Evolutionary conservation across 2,797 vertebrate genomes (phyloP), one percentile per base, ranked within the genome.

Genomic region (Poeciliopsis infans): DNA sequence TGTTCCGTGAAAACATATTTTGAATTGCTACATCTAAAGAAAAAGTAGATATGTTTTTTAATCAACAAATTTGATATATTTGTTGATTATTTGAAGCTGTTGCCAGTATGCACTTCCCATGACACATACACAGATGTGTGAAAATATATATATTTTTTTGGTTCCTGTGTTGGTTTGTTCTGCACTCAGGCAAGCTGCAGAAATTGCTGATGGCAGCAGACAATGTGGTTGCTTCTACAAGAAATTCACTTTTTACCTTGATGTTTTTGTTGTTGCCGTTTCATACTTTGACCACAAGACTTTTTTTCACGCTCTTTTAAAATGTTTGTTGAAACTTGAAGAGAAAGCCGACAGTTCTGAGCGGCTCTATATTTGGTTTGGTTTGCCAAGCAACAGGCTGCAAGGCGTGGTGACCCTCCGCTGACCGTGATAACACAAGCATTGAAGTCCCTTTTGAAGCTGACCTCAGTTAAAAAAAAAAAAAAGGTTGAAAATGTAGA

Each of bases 121-220:
- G 13, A 66, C 39, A 70, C 74, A 28, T 74, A 77, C 68, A 55
- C 64, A 76, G 10, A 68, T 28, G 51, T 79, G 80, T 71, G 85
- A 91, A 79, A 25, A 20, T 7, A 18, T 36, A 61, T 68, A n/a
- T 53, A 51, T 49, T 59, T 51, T 80, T 33, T 76, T 68, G 64
- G 85, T 92, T 91, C 84, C 84, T 83, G 87, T 87, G 66, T 82
- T 81, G 28, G 36, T 69, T 86, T 79, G 80, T 69, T 69, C 49
- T 88, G 77, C 70, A 78, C 76, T 16, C 23, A 69, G 59, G 31
- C 53, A 68, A 75, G 46, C 69, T 86, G 90, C 85, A 85, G 76
- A 80, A 68, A 45, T 69, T 69, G 66, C 66, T 69, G 66, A 41
- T n/a, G 39, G 66, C 39, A 69, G 39, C 66, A 69, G 39, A 43